These are phyloP conservation scores for Seira ritae DNA, from an alignment of 2,888 invertebrate genomes.

Conservation along the genomic window DNA sequence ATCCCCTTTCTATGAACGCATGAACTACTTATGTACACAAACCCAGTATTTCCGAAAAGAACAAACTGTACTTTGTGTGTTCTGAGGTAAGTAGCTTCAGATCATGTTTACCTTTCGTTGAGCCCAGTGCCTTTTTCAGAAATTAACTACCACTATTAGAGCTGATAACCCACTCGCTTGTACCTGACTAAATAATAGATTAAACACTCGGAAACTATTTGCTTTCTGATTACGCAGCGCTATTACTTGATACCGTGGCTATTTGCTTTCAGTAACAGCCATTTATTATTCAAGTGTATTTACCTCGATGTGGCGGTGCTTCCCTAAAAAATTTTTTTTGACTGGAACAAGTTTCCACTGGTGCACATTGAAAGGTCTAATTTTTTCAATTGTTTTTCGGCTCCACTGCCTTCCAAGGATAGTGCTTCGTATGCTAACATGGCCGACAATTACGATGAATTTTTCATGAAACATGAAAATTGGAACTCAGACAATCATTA, in stretches of 20 bases:
- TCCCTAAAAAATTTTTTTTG: background rate
- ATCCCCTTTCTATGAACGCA: background rate
- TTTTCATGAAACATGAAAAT: constrained; percentile 7
- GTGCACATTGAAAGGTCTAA: background rate
- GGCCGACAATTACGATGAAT: background rate
- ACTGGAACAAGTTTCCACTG: background rate
- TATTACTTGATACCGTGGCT: background rate
- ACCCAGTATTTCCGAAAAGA: background rate
- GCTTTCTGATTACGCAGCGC: too few relatives aligned
- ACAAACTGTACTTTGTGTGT: too few relatives aligned
- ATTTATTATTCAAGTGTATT: constrained; percentile 6
- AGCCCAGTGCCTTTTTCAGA: background rate
- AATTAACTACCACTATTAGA: background rate
- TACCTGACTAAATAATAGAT: too few relatives aligned
- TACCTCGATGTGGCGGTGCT: background rate
- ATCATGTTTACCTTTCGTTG: background rate
- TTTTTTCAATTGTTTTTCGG: background rate
- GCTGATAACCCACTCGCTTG: background rate
- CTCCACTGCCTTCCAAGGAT: background rate
- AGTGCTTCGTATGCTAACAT: background rate
- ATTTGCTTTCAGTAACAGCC: background rate
- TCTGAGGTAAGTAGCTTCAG: background rate
- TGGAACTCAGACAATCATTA: background rate
- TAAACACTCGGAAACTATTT: too few relatives aligned
- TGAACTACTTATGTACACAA: background rate